These are phyloP conservation scores for Orthosia gothica DNA, from an alignment of 2,888 invertebrate species.

Conservation along the genomic window DNA sequence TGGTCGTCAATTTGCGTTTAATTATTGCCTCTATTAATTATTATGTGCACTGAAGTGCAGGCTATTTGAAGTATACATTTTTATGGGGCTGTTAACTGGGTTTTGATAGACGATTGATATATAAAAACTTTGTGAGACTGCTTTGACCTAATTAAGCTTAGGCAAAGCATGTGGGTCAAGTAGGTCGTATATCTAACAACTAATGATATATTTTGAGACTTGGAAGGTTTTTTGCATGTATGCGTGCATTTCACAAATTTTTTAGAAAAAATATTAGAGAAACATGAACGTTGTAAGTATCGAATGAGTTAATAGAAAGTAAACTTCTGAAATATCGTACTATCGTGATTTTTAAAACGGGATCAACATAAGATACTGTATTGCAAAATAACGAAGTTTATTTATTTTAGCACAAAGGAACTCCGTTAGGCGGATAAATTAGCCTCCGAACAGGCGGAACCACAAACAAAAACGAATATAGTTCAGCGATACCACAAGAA, in stretches of 20 bases:
- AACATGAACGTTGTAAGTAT: too few relatives aligned
- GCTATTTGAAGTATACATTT: slow-evolving; percentile 54
- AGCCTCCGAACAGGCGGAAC: slow-evolving; percentile 21
- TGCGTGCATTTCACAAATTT: too few relatives aligned
- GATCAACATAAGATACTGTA: background rate
- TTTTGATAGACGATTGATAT: slow-evolving; percentile 37
- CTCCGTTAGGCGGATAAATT: slow-evolving; percentile 21
- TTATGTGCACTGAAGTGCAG: slow-evolving; percentile 48
- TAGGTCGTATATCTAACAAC: background rate
- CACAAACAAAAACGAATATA: slow-evolving; percentile 43
- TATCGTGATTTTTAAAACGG: background rate
- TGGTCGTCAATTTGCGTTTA: slow-evolving; percentile 59
- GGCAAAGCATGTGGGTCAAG: background rate
- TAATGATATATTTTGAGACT: background rate
- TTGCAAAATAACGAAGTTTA: slow-evolving; percentile 5
- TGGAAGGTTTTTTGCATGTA: too few relatives aligned
- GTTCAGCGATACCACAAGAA: slow-evolving; percentile 51
- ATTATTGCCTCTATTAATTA: slow-evolving; percentile 52
- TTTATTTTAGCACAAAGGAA: slow-evolving; percentile 22
- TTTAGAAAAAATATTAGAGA: too few relatives aligned
- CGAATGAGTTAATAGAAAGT: too few relatives aligned
- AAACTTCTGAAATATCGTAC: too few relatives aligned
- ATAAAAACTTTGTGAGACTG: slow-evolving; percentile 29
- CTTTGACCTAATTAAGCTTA: slow-evolving; percentile 51
- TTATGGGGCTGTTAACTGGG: slow-evolving; percentile 44